These are phyloP conservation scores for Tetropium fuscum DNA, from an alignment of 2,888 invertebrate genomes.

Conservation along the genomic window DNA sequence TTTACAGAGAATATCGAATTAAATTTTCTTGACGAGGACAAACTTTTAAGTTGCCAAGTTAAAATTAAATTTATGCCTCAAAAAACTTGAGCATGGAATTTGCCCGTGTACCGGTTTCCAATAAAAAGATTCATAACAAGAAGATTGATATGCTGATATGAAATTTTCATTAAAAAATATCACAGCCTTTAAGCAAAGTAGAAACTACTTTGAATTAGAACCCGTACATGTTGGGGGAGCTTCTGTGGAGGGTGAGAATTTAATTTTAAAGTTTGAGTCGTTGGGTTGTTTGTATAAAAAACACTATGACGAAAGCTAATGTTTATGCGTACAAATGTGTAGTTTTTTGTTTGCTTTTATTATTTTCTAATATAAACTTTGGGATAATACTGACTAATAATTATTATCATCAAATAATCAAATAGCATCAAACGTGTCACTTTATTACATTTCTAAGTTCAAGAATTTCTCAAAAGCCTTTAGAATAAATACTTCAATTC, in stretches of 20 bases:
- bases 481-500: too few species aligned
- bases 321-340: too few species aligned
- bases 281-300: too few species aligned
- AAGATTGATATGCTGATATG: slow-evolving; percentile 13
- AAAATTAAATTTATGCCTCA: slow-evolving; percentile 20
- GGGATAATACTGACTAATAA: too few species aligned
- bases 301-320: too few species aligned
- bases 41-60: slow-evolving; percentile 18
- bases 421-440: too few species aligned
- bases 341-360: too few species aligned
- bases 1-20: slow-evolving; percentile 20
- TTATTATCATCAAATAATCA: too few species aligned
- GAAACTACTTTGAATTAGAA: neutral
- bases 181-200: neutral
- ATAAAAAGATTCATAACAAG: slow-evolving; percentile 4
- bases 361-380: too few species aligned
- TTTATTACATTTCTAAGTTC: too few species aligned
- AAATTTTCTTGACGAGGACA: slow-evolving; percentile 12
- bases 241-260: neutral
- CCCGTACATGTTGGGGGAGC: neutral
- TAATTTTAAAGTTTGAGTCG: neutral
- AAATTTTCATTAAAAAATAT: slow-evolving; percentile 15
- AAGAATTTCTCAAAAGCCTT: too few species aligned
- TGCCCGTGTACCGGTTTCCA: slow-evolving; percentile 6
- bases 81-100: slow-evolving; percentile 1